Evolutionary conservation across 2,888 invertebrate genomes (phyloP).

Genomic region (Lamproptera curius): DNA sequence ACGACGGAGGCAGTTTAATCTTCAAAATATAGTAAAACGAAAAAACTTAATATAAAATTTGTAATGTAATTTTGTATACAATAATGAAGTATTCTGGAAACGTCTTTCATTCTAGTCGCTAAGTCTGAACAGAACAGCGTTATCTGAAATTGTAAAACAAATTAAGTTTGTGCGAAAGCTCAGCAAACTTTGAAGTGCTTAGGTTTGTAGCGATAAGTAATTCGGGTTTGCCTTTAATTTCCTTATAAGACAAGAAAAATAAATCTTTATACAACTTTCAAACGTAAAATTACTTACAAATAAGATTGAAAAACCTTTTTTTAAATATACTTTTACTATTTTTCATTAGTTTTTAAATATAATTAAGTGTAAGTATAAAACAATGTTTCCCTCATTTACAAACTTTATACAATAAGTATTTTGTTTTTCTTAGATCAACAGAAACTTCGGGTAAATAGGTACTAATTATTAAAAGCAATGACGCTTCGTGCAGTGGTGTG

Average conservation of each 20-base stretch:
- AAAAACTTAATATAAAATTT: too few relatives aligned
- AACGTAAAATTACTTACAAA: too few relatives aligned
- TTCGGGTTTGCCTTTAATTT: background rate
- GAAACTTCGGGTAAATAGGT: constrained; percentile 42
- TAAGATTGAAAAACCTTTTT: too few relatives aligned
- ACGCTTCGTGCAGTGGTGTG: constrained; percentile 56
- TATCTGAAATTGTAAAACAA: constrained; percentile 7
- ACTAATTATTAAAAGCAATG: constrained; percentile 68
- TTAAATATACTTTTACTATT: too few relatives aligned
- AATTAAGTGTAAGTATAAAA: too few relatives aligned
- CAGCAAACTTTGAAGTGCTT: constrained; percentile 6
- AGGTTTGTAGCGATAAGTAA: constrained; percentile 3
- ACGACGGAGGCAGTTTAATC: too few relatives aligned
- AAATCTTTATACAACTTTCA: too few relatives aligned
- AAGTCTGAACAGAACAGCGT: background rate
- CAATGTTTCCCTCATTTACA: too few relatives aligned
- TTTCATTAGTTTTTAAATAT: too few relatives aligned
- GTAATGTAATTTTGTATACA: too few relatives aligned
- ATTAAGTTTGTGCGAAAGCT: constrained; percentile 2
- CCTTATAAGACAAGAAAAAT: background rate
- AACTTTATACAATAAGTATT: background rate
- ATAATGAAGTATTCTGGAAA: too few relatives aligned
- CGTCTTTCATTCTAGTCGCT: background rate
- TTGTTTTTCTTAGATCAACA: constrained; percentile 25
- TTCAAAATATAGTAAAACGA: too few relatives aligned